phyloP scores from a whole-genome alignment of 37 sponge, comb jelly and placozoan species.

The Spongilla lacustris region DNA sequence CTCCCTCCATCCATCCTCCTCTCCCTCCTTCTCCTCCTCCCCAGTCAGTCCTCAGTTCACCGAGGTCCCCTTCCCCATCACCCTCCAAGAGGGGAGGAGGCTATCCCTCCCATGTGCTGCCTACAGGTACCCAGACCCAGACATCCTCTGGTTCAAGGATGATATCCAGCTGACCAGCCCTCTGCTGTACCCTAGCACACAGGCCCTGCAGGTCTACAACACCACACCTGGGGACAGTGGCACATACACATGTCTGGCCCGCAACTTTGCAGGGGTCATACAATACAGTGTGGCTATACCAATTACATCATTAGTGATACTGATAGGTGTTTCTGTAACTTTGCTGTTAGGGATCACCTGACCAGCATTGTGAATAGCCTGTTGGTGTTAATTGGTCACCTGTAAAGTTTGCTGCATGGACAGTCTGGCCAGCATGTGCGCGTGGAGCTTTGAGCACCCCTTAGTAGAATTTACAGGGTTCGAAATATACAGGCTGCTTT shows the following conservation, averaged over 20 bases:
- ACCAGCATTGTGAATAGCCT: too few relatives aligned
- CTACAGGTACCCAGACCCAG: background rate
- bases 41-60: background rate
- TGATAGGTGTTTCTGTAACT: too few relatives aligned
- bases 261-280: background rate
- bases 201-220: background rate
- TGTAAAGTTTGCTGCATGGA: too few relatives aligned
- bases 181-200: background rate
- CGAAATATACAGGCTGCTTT: too few relatives aligned
- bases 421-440: too few relatives aligned
- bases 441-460: too few relatives aligned
- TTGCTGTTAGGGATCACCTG: too few relatives aligned
- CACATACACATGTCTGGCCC: background rate
- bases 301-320: too few relatives aligned
- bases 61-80: background rate
- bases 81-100: background rate
- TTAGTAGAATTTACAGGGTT: too few relatives aligned
- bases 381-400: too few relatives aligned
- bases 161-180: background rate
- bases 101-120: background rate
- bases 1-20: background rate
- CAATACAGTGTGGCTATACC: background rate
- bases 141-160: background rate
- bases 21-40: background rate
- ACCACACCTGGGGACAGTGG: background rate